Evolutionary conservation across 2,888 invertebrate species (phyloP), one percentile per base, ranked within the genome.

Genomic region (Litoditis marina): DNA sequence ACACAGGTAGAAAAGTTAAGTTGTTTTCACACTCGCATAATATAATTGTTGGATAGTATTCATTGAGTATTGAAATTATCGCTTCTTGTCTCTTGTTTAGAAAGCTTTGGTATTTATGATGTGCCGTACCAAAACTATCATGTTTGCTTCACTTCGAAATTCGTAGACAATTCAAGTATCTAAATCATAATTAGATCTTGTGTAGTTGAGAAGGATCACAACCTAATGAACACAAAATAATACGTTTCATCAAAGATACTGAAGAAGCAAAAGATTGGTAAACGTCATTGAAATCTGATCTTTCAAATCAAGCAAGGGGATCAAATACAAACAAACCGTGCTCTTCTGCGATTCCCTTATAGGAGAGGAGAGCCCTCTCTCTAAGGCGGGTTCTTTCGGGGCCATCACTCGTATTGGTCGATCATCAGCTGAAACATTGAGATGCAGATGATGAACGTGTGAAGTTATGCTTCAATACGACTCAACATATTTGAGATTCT

Each of bases 291-390:
- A n/a, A n/a, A n/a, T n/a, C n/a, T n/a, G n/a, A 39, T n/a, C 11
- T 39, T 22, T 50, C 13, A 50, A 11, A 50, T 50, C 19, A 22
- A 25, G 8, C 5, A 44, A 3, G 44, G 19, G 25, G 11, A 25
- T 5, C 19, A 44, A 25, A 44, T 44, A 39, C 44, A 44, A 44
- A 22, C 44, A 36, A 32, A 60, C 60, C 22, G 60, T 60, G 22
- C 52, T 52, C 53, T 60, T 60, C 22, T 60, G 46, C 52, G 60
- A 60, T 30, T 31, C 32, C 44, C 49, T 51, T 60, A 49, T 34
- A 34, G 60, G 30, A 51, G 36, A n/a, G 60, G 51, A 30, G 46
- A 60, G 16, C 46, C 46, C 30, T 32, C 32, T 11, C 53, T n/a
- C 53, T 44, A 34, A 25, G 49, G 42, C 13, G 53, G 51, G 60